Conservation (phyloP, 2,888 invertebrate species). For the Bugula neritina region DNA sequence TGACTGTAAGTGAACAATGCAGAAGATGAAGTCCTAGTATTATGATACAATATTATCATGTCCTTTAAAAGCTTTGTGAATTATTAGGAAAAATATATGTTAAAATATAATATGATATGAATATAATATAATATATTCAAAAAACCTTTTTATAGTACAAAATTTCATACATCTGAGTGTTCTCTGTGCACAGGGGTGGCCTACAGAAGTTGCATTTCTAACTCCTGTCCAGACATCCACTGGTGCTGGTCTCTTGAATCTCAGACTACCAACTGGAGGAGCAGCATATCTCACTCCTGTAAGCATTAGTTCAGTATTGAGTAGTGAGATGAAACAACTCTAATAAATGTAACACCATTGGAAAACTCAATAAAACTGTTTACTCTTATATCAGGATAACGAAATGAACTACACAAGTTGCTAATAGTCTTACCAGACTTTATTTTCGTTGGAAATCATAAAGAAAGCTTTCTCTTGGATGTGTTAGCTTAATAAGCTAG, state of each 20-base stretch:
- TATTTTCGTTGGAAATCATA: background rate
- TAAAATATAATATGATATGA: background rate
- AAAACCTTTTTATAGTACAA: background rate
- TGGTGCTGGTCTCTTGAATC: conserved; percentile 2
- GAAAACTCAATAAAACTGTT: no score
- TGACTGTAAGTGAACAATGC: no score
- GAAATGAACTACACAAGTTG: no score
- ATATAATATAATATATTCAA: background rate
- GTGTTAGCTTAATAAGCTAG: no score
- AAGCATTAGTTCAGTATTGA: no score
- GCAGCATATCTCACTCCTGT: conserved; percentile 25
- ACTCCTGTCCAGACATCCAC: background rate
- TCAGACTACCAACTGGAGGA: background rate
- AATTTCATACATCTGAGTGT: background rate
- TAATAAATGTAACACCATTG: no score
- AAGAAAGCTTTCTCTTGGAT: no score
- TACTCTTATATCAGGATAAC: no score
- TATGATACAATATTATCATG: background rate
- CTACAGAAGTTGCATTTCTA: background rate
- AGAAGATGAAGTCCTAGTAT: no score
- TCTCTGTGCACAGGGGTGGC: background rate
- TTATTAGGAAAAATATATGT: background rate
- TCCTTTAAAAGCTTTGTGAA: background rate
- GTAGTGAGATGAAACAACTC: no score
- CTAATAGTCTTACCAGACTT: no score